Evolutionary conservation across 2,888 invertebrate genomes (phyloP).

Genomic region (Nephrotoma guestfalica): DNA sequence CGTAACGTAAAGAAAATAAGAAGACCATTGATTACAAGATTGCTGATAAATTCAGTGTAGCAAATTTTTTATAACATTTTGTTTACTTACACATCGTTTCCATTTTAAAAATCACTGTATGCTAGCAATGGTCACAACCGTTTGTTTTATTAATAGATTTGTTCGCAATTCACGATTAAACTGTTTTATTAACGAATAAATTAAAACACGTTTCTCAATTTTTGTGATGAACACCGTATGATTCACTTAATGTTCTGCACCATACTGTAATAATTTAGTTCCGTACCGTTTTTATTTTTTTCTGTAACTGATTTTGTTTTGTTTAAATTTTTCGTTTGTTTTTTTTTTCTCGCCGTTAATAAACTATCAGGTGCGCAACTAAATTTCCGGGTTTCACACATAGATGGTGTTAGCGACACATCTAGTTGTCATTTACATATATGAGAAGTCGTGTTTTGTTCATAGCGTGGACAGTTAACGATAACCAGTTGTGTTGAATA

Average conservation of each 20-base stretch:
- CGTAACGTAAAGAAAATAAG: not conserved
- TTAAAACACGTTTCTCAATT: not conserved
- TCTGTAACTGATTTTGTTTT: not conserved
- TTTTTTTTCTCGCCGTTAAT: not conserved
- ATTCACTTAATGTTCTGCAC: not conserved
- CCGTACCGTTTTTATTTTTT: not conserved
- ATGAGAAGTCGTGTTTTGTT: too few species aligned
- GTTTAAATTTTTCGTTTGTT: not conserved
- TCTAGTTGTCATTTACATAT: too few species aligned
- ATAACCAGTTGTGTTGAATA: too few species aligned
- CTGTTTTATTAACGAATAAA: not conserved
- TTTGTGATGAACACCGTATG: not conserved
- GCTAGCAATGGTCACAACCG: not conserved
- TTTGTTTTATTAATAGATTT: not conserved
- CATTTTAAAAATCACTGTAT: not conserved
- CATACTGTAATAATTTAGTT: not conserved
- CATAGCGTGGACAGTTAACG: too few species aligned
- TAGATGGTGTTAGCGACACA: too few species aligned
- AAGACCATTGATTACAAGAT: not conserved
- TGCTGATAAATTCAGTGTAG: not conserved
- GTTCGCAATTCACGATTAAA: not conserved
- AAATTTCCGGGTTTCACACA: too few species aligned
- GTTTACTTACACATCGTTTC: not conserved
- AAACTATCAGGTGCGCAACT: too few species aligned
- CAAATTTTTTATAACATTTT: not conserved